phyloP scores from a whole-genome alignment of 2,797 vertebrate genomes.

The Enteromius paludinosus region DNA sequence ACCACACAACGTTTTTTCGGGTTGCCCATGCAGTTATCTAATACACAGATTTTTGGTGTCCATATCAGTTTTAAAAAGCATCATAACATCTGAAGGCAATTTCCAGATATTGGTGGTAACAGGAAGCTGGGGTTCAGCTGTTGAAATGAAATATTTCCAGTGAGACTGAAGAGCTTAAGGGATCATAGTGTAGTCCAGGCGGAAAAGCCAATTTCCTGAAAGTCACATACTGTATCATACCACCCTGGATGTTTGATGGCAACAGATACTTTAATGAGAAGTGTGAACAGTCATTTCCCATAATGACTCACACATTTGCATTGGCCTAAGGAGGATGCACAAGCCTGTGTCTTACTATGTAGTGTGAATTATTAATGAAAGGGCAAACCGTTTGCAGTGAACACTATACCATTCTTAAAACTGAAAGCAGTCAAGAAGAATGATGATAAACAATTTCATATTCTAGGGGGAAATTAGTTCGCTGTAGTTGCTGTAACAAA shows the following conservation, averaged over 20 bases:
- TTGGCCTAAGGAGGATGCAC: not conserved
- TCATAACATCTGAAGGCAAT: constrained; percentile 4
- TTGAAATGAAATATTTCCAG: not conserved
- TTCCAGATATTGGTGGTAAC: not conserved
- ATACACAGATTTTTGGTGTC: not conserved
- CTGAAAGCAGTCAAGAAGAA: constrained; percentile 13
- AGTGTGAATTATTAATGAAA: not conserved
- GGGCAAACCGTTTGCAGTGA: not conserved
- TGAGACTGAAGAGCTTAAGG: not conserved
- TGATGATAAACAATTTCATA: constrained; percentile 4
- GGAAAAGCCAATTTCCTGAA: not conserved
- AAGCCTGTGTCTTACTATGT: not conserved
- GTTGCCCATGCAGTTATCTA: constrained; percentile 10
- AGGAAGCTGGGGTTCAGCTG: not conserved
- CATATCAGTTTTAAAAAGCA: not conserved
- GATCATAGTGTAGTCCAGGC: not conserved
- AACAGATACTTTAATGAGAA: not conserved
- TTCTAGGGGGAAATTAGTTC: constrained; percentile 15
- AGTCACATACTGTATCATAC: not conserved
- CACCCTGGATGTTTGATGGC: not conserved
- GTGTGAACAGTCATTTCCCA: not conserved
- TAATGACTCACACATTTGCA: not conserved
- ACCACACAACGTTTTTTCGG: constrained; percentile 1
- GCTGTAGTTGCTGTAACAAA: not conserved
- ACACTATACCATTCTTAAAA: not conserved